A percentile compares a stretch with the other conserved stretches of the same genome.
phyloP scores from a whole-genome alignment of 2,113 vertebrate genomes.

The Psittacus erithacus region DNA sequence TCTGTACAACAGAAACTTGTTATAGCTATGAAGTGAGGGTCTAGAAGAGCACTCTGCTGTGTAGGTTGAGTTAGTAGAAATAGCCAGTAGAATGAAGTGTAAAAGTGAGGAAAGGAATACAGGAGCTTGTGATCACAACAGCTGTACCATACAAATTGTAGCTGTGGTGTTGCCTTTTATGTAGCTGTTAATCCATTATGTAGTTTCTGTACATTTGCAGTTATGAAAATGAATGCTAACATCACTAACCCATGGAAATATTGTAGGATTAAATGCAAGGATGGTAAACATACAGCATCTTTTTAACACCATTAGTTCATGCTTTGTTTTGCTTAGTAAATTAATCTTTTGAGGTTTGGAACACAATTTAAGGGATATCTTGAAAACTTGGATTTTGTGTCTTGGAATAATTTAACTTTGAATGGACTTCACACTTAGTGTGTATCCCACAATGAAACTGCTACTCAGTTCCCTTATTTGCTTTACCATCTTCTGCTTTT shows the following conservation, averaged over 20 bases:
- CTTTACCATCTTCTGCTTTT: neutral
- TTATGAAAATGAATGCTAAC: neutral
- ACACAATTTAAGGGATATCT: neutral
- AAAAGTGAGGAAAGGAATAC: neutral
- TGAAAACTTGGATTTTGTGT: neutral
- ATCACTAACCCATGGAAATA: accelerated
- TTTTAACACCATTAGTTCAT: neutral
- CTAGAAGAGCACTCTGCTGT: neutral
- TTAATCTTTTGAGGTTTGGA: neutral
- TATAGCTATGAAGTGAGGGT: neutral
- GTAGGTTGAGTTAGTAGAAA: neutral
- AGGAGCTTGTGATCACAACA: neutral
- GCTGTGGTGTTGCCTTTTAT: neutral
- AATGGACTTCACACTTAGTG: neutral
- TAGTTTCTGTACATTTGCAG: neutral
- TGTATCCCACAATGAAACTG: neutral
- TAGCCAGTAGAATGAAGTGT: neutral
- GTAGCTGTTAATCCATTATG: neutral
- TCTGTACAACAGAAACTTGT: neutral
- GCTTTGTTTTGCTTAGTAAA: neutral
- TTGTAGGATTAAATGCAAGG: neutral
- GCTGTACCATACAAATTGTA: no score
- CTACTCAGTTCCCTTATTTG: neutral
- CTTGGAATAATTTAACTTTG: neutral
- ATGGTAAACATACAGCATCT: neutral